Evolutionary conservation across 2,113 vertebrate genomes (phyloP).

Genomic region (Eudyptes chrysolophus): DNA sequence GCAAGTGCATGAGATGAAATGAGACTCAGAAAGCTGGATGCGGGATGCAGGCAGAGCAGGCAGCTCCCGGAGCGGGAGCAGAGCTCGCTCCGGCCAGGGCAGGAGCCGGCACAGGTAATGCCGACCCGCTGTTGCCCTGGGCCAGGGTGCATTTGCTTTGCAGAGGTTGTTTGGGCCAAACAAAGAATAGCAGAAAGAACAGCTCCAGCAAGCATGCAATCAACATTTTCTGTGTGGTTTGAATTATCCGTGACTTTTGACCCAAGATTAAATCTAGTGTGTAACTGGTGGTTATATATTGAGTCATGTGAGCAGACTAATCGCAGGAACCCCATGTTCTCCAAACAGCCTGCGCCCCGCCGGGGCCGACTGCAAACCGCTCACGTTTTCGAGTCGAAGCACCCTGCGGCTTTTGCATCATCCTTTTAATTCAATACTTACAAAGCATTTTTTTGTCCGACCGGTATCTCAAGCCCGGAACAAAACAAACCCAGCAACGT

Average conservation of each 20-base stretch:
- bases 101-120: background rate
- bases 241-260: conserved; percentile 58
- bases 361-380: background rate
- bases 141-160: background rate
- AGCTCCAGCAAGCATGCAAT: background rate
- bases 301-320: conserved; percentile 42
- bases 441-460: background rate
- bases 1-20: background rate
- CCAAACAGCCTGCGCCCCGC: background rate
- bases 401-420: conserved; percentile 36
- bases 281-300: conserved; percentile 54
- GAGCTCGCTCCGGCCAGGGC: background rate
- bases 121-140: background rate
- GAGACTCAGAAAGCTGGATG: background rate
- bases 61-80: accelerated
- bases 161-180: background rate
- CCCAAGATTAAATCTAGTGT: conserved; percentile 61
- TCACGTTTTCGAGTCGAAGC: conserved; percentile 11
- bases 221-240: conserved; percentile 10
- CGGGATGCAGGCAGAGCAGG: background rate
- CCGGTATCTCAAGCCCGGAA: conserved; percentile 13
- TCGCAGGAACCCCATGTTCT: conserved; percentile 48
- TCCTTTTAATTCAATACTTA: conserved; percentile 20
- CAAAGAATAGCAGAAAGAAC: background rate
- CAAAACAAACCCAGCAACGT: background rate